Base-by-base conservation (phyloP, 2,113 vertebrate genomes). In the Oryzias melastigma region DNA sequence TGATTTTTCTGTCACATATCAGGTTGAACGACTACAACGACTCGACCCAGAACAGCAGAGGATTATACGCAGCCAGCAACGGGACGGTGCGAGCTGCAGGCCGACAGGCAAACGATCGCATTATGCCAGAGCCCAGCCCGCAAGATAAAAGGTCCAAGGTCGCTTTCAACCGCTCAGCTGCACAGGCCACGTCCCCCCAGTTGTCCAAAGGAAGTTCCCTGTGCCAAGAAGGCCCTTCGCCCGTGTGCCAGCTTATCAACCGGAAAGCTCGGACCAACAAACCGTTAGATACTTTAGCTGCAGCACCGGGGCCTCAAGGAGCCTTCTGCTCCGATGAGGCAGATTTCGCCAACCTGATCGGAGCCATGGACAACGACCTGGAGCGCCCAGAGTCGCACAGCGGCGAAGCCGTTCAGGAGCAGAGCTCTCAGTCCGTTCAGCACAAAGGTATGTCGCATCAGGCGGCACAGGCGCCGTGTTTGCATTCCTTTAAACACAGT, bases 311-410 rank as follows among this genome's bases (percentile, higher is more conserved):
- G 74, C 89, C 91, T 80, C 90, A 87, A 71, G 90, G 90, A 55
- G 90, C 85, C 73, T 89, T 94, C 75, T 93, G 93, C 82, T 87
- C 93, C 0, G 95, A 96, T 43, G 96, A 97, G 46, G 91, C 93
- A 0, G 96, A 98, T 59, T 94, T 95, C 61, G 90, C 89, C n/a
- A 94, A 88, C 80, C 94, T 99, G 54, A 87, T 97, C 82, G 95
- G 95, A 85, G 93, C 94, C 75, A 98, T 98, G 95, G 97, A 99
- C 87, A 96, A 94, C 76, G 97, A 98, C 88, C 93, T 96, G 43
- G 95, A 98, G 65, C 93, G 94, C 63, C 94, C 94, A 5, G 94
- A 95, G 60, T 41, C 85, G 0, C 76, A 84, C 5, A 18, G 62
- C 20, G 50, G 58, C 1, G 94, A 94, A 35, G 85, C 93, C 62